phyloP scores from a whole-genome alignment of 2,888 invertebrate species.

The Abrostola tripartita region DNA sequence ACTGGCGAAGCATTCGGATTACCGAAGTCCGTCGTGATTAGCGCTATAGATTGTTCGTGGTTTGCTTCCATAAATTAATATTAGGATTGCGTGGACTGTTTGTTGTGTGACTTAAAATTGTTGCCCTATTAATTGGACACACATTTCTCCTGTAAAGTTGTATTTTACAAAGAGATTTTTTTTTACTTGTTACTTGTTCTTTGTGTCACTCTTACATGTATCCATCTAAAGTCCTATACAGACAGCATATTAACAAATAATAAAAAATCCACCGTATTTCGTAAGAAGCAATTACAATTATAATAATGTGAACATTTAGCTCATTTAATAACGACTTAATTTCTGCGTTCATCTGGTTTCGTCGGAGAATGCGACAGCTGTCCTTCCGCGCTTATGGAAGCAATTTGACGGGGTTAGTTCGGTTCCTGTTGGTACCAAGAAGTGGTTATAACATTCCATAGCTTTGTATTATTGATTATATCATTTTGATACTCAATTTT shows the following conservation, averaged over 20 bases:
- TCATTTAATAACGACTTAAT: conserved; percentile 1
- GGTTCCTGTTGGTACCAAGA: neutral
- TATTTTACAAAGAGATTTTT: too few relatives aligned
- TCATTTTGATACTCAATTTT: neutral
- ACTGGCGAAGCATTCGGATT: conserved; percentile 37
- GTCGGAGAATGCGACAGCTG: neutral
- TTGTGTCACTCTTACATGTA: too few relatives aligned
- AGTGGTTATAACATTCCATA: neutral
- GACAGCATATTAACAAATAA: too few relatives aligned
- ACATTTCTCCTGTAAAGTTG: too few relatives aligned
- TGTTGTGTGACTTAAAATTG: conserved; percentile 1
- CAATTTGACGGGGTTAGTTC: neutral
- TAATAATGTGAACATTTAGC: neutral
- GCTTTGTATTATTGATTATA: neutral
- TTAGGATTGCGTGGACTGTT: conserved; percentile 32
- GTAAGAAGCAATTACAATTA: neutral
- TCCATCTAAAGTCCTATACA: too few relatives aligned
- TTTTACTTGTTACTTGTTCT: too few relatives aligned
- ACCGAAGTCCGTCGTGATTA: conserved; percentile 36
- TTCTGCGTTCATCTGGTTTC: neutral
- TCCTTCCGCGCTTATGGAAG: neutral
- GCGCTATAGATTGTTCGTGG: conserved; percentile 35
- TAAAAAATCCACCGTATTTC: neutral
- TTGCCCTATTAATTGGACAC: neutral
- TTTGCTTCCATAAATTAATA: conserved; percentile 30